These are phyloP conservation scores for Corydoras maculifer DNA, from an alignment of 2,113 vertebrate genomes.

Conservation along the genomic window DNA sequence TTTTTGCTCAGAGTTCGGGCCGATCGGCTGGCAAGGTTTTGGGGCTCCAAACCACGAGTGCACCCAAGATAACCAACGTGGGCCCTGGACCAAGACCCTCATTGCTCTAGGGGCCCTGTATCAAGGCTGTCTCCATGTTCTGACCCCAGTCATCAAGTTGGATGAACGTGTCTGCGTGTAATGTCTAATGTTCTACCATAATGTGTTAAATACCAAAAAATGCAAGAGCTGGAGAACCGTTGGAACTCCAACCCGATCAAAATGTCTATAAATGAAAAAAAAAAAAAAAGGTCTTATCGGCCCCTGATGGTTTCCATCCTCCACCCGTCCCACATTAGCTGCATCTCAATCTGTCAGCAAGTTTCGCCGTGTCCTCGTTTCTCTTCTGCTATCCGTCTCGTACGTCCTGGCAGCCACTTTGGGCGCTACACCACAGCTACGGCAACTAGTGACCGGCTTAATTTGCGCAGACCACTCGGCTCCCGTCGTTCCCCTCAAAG, in stretches of 20 bases:
- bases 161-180: too few relatives aligned
- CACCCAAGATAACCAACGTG: too few relatives aligned
- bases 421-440: slow-evolving; percentile 39
- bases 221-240: too few relatives aligned
- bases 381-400: slow-evolving; percentile 32
- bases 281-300: slow-evolving; percentile 37
- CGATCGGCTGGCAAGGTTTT: too few relatives aligned
- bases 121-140: too few relatives aligned
- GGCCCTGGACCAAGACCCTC: too few relatives aligned
- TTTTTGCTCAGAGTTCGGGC: too few relatives aligned
- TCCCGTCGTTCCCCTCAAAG: slow-evolving; percentile 69
- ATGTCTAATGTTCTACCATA: too few relatives aligned
- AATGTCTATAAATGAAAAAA: slow-evolving; percentile 32
- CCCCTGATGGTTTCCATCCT: slow-evolving; percentile 40
- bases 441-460: slow-evolving; percentile 66
- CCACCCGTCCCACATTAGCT: slow-evolving; percentile 60
- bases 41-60: too few relatives aligned
- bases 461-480: slow-evolving; percentile 64
- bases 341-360: slow-evolving; percentile 70
- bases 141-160: too few relatives aligned
- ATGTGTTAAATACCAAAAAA: too few relatives aligned
- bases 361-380: slow-evolving; percentile 50
- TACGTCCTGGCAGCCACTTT: slow-evolving; percentile 65
- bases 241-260: slow-evolving; percentile 1
- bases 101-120: too few relatives aligned